These are phyloP conservation scores for Aphelinus certus DNA, from an alignment of 1,140 invertebrate genomes.

Conservation along the genomic window DNA sequence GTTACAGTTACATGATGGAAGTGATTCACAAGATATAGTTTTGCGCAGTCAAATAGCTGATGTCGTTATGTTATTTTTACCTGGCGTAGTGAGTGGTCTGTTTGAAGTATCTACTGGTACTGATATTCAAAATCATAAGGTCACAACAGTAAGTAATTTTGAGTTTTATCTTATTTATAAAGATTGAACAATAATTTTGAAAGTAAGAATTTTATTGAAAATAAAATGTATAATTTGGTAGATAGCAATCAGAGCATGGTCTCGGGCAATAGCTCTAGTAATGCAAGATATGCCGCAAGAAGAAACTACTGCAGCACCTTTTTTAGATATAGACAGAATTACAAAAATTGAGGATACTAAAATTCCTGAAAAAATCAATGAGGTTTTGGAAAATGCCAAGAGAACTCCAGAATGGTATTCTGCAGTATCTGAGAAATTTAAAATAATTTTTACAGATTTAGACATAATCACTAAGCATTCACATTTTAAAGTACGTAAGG, in stretches of 20 bases:
- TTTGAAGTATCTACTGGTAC: constrained; percentile 67
- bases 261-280: constrained; percentile 62
- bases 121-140: constrained; percentile 70
- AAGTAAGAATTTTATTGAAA: constrained; percentile 24
- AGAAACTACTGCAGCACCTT: constrained; percentile 27
- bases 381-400: constrained; percentile 60
- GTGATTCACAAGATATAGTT: constrained; percentile 58
- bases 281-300: constrained; percentile 61
- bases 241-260: constrained; percentile 65
- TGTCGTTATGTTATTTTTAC: constrained; percentile 71
- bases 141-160: constrained; percentile 66
- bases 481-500: constrained; percentile 68
- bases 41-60: constrained; percentile 66
- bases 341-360: constrained; percentile 28
- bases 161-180: constrained; percentile 28
- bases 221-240: constrained; percentile 48
- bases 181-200: constrained; percentile 30
- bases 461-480: constrained; percentile 65
- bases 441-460: constrained; percentile 64
- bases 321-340: constrained; percentile 25
- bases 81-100: constrained; percentile 70
- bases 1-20: constrained; percentile 65
- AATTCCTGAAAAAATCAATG: constrained; percentile 51
- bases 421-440: constrained; percentile 68
- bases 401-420: constrained; percentile 68